Conservation (phyloP, 2,797 vertebrate species). For the Valencia hispanica region DNA sequence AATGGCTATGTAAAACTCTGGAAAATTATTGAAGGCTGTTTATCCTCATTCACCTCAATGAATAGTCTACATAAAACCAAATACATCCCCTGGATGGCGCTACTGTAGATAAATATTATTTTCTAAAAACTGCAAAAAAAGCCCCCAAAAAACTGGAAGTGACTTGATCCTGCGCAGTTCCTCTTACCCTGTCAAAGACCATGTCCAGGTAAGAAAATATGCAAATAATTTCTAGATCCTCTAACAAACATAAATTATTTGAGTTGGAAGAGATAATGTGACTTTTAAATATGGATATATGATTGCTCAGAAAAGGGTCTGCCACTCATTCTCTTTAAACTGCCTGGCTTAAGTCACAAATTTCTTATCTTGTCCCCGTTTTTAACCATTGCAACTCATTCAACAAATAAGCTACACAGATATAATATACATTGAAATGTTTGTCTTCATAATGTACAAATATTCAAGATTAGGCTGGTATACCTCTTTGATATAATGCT, state of each 20-base stretch:
- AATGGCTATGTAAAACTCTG: background rate
- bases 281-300: too few species aligned
- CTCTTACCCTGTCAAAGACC: too few species aligned
- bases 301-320: too few species aligned
- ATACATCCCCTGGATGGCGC: background rate
- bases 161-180: too few species aligned
- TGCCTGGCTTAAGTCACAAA: too few species aligned
- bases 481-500: background rate
- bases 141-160: too few species aligned
- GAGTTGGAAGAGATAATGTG: too few species aligned
- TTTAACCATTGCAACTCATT: background rate
- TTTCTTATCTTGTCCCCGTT: background rate
- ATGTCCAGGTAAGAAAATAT: too few species aligned
- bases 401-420: background rate
- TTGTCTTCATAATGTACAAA: background rate
- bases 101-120: background rate
- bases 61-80: background rate
- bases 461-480: background rate
- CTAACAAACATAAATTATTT: too few species aligned
- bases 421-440: background rate
- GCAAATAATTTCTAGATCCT: too few species aligned
- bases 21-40: background rate
- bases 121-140: too few species aligned
- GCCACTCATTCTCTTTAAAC: too few species aligned
- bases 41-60: background rate